These are phyloP conservation scores for Anableps anableps DNA, from an alignment of 2,797 vertebrate genomes.

Conservation along the genomic window DNA sequence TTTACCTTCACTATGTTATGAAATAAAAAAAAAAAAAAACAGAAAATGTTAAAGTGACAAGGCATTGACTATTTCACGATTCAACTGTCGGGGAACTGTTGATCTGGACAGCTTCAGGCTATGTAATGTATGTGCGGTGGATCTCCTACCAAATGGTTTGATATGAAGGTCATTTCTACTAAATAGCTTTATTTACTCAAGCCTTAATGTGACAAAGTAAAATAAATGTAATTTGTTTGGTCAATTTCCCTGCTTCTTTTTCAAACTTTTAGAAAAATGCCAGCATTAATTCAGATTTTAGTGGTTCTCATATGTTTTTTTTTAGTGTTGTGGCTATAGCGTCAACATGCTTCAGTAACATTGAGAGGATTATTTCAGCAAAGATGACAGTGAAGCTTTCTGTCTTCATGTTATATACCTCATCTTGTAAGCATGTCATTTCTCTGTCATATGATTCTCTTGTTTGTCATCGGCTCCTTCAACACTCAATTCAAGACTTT, in stretches of 20 bases:
- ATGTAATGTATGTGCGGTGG: slow-evolving; percentile 55
- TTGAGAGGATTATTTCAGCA: slow-evolving; percentile 5
- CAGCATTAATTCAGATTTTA: slow-evolving; percentile 39
- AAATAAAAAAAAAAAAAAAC: background rate
- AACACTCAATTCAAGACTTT: slow-evolving; percentile 27
- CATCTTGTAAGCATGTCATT: slow-evolving; percentile 1
- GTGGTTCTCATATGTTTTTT: background rate
- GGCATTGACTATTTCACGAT: slow-evolving; percentile 63
- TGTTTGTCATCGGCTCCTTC: slow-evolving; percentile 43
- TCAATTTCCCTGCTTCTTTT: background rate
- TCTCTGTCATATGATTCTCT: slow-evolving; percentile 16
- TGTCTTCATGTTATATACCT: slow-evolving; percentile 11
- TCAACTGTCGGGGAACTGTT: slow-evolving; percentile 56
- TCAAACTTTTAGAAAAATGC: slow-evolving; percentile 20
- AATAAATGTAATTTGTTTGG: background rate
- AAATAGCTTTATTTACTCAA: slow-evolving; percentile 37
- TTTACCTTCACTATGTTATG: slow-evolving; percentile 28
- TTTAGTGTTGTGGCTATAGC: slow-evolving; percentile 32
- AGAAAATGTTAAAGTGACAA: slow-evolving; percentile 45
- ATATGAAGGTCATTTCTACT: slow-evolving; percentile 29
- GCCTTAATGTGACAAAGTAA: slow-evolving; percentile 8
- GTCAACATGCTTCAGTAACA: slow-evolving; percentile 39
- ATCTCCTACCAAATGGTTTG: slow-evolving; percentile 55
- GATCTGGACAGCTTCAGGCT: slow-evolving; percentile 40
- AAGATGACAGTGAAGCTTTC: slow-evolving; percentile 16